Conservation (phyloP, 1,140 invertebrate species). For the Drosophila novamexicana region DNA sequence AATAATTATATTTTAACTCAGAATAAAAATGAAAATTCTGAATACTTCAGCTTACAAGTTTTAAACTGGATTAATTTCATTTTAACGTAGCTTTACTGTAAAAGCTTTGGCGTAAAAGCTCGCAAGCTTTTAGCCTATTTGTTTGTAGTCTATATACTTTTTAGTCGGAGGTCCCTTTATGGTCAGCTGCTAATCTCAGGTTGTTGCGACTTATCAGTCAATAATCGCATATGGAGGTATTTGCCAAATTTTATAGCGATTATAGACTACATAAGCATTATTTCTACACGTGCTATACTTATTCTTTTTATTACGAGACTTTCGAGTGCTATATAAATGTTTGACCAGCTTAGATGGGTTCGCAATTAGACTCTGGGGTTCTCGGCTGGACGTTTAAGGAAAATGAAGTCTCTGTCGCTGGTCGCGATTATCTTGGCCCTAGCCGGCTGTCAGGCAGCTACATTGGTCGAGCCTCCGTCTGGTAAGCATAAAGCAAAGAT, state of each 20-base stretch:
- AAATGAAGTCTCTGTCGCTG: constrained; percentile 64
- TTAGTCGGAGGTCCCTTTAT: constrained; percentile 1
- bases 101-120: constrained; percentile 5
- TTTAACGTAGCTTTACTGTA: constrained; percentile 4
- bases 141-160: background rate
- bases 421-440: constrained; percentile 51
- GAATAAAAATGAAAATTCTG: too few species aligned
- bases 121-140: constrained; percentile 10
- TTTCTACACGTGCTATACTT: constrained; percentile 4
- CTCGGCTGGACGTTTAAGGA: constrained; percentile 2
- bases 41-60: too few species aligned
- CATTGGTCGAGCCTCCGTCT: constrained; percentile 46
- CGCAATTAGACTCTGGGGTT: constrained; percentile 11
- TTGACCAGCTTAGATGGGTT: background rate
- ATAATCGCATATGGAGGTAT: constrained; percentile 36
- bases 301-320: constrained; percentile 50
- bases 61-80: background rate
- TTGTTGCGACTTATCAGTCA: constrained; percentile 48
- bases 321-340: constrained; percentile 55
- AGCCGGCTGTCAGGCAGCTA: constrained; percentile 35
- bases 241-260: constrained; percentile 56
- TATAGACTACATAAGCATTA: constrained; percentile 23
- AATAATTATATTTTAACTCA: too few species aligned
- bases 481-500: constrained; percentile 33
- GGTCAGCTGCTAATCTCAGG: constrained; percentile 48